A percentile compares a stretch with the other conserved stretches of the same genome.
Conservation (phyloP, 2,797 vertebrate genomes). For the Microctenopoma lineatum region DNA sequence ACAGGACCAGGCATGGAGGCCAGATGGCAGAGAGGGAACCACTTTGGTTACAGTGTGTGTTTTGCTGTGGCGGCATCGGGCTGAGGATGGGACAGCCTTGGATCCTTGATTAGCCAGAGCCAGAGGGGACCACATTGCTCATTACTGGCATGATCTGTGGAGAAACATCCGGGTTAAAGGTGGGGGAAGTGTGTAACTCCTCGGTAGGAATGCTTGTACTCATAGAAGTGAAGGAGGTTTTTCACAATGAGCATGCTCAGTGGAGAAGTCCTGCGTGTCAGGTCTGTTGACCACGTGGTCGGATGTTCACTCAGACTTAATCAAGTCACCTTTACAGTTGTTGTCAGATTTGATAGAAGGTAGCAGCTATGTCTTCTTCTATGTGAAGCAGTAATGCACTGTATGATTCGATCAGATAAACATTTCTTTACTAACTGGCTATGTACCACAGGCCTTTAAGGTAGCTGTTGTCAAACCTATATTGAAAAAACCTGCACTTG, state of each 20-base stretch:
- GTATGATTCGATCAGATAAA: too few species aligned
- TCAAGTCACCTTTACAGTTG: too few species aligned
- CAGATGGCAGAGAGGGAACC: conserved; percentile 87
- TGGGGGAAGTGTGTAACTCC: conserved; percentile 44
- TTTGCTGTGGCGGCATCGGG: conserved; percentile 24
- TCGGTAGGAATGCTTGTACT: conserved; percentile 21
- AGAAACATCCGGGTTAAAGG: conserved; percentile 56
- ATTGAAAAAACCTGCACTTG: too few species aligned
- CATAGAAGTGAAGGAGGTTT: conserved; percentile 34
- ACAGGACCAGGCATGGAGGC: conserved; percentile 85
- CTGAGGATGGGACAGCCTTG: conserved; percentile 63
- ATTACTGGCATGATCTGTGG: conserved; percentile 71
- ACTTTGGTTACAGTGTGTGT: conserved; percentile 51
- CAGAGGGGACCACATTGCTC: conserved; percentile 72
- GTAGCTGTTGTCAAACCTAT: too few species aligned
- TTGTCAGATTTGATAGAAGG: too few species aligned
- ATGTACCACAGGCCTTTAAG: too few species aligned
- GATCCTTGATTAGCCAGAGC: conserved; percentile 67
- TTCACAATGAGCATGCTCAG: conserved; percentile 30
- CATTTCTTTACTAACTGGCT: too few species aligned
- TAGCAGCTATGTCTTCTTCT: too few species aligned
- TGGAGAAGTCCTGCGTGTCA: conserved; percentile 70
- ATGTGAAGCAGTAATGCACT: too few species aligned
- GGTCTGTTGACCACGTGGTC: conserved; percentile 32
- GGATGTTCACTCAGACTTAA: too few species aligned